phyloP scores from a whole-genome alignment of 1,140 invertebrate species.

The Temnothorax nylanderi region DNA sequence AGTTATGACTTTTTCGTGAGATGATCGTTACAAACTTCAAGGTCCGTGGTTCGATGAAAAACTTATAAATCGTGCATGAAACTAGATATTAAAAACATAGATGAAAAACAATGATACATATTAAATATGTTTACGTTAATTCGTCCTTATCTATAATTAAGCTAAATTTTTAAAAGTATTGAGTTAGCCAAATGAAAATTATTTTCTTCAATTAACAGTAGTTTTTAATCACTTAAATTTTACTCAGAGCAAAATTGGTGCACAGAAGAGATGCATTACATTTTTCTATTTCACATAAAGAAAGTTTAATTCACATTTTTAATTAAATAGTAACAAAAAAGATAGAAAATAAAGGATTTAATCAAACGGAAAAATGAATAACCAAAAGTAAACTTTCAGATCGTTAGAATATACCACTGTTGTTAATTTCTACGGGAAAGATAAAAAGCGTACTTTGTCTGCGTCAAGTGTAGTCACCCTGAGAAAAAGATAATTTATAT shows the following conservation, averaged over 20 bases:
- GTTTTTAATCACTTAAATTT: background rate
- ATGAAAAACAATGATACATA: slow-evolving; percentile 7
- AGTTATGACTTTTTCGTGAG: slow-evolving; percentile 51
- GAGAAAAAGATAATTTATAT: slow-evolving; percentile 57
- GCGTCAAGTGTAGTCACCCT: slow-evolving; percentile 23
- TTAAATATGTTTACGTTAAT: background rate
- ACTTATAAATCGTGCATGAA: slow-evolving; percentile 26
- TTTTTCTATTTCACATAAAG: background rate
- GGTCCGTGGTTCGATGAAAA: slow-evolving; percentile 15
- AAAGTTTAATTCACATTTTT: background rate
- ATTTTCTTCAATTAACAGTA: background rate
- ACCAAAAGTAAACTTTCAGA: slow-evolving; percentile 16
- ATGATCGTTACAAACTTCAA: slow-evolving; percentile 14
- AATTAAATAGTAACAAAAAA: background rate
- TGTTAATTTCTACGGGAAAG: slow-evolving; percentile 27
- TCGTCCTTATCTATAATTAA: background rate
- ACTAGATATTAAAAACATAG: background rate
- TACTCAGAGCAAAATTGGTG: background rate
- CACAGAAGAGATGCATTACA: background rate
- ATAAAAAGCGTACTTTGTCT: slow-evolving; percentile 49
- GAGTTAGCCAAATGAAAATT: background rate
- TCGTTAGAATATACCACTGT: slow-evolving; percentile 27
- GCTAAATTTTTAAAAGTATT: background rate
- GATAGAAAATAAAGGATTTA: slow-evolving; percentile 9
- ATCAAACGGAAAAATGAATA: slow-evolving; percentile 42